These are phyloP conservation scores for Zosterops borbonicus DNA, from an alignment of 2,113 vertebrate genomes.

Conservation along the genomic window DNA sequence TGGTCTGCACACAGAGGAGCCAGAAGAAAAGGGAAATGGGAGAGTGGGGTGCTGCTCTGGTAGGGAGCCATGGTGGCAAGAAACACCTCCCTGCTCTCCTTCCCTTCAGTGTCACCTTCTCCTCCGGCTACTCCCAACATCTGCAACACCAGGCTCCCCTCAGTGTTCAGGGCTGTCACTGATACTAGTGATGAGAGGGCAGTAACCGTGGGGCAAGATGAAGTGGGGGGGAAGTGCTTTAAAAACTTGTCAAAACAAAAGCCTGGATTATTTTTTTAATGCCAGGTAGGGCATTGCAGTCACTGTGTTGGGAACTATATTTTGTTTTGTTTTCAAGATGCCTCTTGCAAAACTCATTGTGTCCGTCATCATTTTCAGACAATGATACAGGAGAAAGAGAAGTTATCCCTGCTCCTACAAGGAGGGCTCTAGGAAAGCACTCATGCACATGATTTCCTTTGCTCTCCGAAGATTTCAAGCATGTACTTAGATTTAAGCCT, in stretches of 20 bases:
- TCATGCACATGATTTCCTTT: neutral
- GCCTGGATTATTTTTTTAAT: neutral
- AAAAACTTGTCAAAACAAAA: neutral
- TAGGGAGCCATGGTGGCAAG: neutral
- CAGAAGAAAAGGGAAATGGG: neutral
- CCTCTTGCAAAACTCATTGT: neutral
- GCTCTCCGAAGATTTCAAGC: neutral
- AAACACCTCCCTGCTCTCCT: neutral
- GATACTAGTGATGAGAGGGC: neutral
- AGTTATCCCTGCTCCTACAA: neutral
- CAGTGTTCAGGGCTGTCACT: fast-evolving
- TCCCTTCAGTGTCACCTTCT: neutral
- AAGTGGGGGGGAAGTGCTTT: fast-evolving
- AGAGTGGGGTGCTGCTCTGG: fast-evolving
- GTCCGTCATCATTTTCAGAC: neutral
- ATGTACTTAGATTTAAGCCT: neutral
- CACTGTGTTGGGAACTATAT: neutral
- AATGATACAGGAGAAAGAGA: neutral
- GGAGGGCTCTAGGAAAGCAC: neutral
- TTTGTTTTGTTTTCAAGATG: neutral
- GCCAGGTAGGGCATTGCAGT: neutral
- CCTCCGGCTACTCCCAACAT: neutral
- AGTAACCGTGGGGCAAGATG: neutral
- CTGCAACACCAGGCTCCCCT: neutral
- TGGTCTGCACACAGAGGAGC: neutral